These are phyloP conservation scores for Diadema setosum DNA, from an alignment of 35 echinoderm and acorn worm genomes.

Conservation along the genomic window DNA sequence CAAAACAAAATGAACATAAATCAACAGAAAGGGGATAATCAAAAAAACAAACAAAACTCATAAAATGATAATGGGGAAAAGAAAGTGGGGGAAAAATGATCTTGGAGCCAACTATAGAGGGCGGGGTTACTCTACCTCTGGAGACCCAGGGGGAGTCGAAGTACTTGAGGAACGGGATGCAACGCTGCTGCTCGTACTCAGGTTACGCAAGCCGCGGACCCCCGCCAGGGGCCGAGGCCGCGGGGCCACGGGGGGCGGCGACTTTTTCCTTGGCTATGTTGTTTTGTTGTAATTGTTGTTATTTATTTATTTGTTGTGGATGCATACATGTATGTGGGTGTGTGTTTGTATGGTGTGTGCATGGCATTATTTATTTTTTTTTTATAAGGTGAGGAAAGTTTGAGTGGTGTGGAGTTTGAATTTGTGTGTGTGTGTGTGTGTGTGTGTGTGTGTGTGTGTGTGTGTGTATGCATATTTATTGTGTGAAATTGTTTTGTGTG, in stretches of 20 bases:
- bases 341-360: background rate
- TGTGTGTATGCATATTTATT: too few relatives aligned
- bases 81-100: too few relatives aligned
- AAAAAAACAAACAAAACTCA: too few relatives aligned
- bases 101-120: background rate
- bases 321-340: background rate
- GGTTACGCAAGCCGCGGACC: constrained; percentile 14
- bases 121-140: constrained; percentile 37
- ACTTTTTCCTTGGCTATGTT: constrained; percentile 44
- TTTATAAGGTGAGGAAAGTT: too few relatives aligned
- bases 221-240: constrained; percentile 9
- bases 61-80: too few relatives aligned
- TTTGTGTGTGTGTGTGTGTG: too few relatives aligned
- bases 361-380: too few relatives aligned
- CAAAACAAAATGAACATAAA: too few relatives aligned
- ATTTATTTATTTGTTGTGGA: background rate
- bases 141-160: constrained; percentile 56
- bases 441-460: too few relatives aligned
- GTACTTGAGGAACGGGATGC: constrained; percentile 57
- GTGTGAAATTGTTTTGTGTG: too few relatives aligned
- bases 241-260: constrained; percentile 49
- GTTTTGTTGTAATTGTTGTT: background rate
- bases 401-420: too few relatives aligned
- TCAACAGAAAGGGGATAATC: too few relatives aligned
- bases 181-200: constrained; percentile 18